phyloP scores from a whole-genome alignment of 2,797 vertebrate species.

The Mionectes olivaceus region DNA sequence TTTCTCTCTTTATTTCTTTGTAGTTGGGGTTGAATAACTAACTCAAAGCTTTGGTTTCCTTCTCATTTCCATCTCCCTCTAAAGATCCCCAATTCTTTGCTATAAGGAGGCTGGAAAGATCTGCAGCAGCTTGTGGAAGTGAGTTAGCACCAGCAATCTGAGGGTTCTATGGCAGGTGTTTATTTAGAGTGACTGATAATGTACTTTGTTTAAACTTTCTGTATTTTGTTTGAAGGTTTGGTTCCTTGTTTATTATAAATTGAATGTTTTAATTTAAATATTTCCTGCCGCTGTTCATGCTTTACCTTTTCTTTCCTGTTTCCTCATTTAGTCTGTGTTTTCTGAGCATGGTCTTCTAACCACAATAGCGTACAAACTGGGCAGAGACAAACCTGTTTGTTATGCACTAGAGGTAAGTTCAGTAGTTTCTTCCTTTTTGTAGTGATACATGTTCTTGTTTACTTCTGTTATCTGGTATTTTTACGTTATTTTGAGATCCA shows the following conservation, averaged over 20 bases:
- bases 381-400: conserved; percentile 91
- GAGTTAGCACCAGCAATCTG: not conserved
- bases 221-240: not conserved
- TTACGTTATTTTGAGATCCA: not conserved
- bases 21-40: not conserved
- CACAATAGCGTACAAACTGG: conserved; percentile 96
- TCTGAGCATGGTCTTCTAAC: conserved; percentile 98
- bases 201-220: not conserved
- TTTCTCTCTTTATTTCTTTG: not conserved
- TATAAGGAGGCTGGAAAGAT: not conserved
- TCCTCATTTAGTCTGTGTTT: conserved; percentile 86
- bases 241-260: not conserved
- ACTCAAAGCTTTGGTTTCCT: not conserved
- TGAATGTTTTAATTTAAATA: not conserved
- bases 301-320: conserved; percentile 15
- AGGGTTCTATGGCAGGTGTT: not conserved
- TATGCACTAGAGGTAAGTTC: conserved; percentile 93
- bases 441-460: not conserved
- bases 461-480: not conserved
- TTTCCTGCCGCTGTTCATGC: not conserved
- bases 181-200: not conserved
- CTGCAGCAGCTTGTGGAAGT: not conserved
- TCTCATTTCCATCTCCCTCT: not conserved
- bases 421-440: not conserved
- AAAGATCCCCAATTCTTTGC: not conserved